Percentiles rank a stretch among this genome's conserved stretches.
These are phyloP conservation scores for Tachina lurida DNA, from an alignment of 2,888 invertebrate species.

Conservation along the genomic window DNA sequence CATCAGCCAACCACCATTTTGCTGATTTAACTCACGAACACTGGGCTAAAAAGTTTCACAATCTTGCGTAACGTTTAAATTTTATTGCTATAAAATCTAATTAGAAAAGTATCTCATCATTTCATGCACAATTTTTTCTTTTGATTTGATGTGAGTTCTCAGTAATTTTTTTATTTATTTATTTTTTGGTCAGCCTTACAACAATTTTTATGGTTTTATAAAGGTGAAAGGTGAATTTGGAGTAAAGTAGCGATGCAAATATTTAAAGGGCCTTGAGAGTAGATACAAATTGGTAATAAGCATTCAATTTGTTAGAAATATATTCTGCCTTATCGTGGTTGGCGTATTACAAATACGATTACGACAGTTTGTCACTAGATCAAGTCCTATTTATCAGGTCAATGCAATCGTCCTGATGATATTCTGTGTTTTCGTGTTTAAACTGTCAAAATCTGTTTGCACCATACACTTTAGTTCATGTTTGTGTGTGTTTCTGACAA, in stretches of 20 bases:
- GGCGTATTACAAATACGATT: no score
- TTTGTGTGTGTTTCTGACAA: no score
- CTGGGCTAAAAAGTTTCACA: constrained; percentile 41
- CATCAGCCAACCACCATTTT: constrained; percentile 10
- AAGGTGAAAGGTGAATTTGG: neutral
- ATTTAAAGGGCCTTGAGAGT: neutral
- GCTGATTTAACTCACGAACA: neutral
- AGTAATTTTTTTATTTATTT: neutral
- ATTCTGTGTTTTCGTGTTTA: no score
- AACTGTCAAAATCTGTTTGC: no score
- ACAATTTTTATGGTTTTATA: constrained; percentile 33
- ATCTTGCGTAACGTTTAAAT: constrained; percentile 74
- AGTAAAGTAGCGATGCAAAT: constrained; percentile 47
- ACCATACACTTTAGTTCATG: no score
- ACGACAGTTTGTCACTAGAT: no score
- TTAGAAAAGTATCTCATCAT: constrained; percentile 75
- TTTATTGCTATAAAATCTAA: constrained; percentile 82
- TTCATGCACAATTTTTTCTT: constrained; percentile 64
- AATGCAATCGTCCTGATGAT: no score
- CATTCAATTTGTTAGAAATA: no score
- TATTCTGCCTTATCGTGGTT: no score
- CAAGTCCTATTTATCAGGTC: no score
- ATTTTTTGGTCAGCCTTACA: constrained; percentile 72
- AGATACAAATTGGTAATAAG: neutral
- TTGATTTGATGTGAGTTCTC: constrained; percentile 65